Conservation (phyloP, 2,113 vertebrate species). For the Leptobrachium ailaonicum region DNA sequence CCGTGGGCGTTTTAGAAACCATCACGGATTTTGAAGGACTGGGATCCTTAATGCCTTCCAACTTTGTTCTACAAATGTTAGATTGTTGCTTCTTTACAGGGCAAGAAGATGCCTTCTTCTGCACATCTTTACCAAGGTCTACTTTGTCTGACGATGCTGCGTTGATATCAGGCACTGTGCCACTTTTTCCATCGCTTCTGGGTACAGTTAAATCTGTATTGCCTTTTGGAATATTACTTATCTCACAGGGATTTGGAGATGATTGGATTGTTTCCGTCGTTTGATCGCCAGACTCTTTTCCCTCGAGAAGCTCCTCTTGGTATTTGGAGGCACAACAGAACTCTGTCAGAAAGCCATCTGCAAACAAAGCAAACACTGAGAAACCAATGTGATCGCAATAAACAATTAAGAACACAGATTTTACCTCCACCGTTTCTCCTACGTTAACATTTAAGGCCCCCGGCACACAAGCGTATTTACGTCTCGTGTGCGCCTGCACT, state of each 20-base stretch:
- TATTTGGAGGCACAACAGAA: slow-evolving; percentile 89
- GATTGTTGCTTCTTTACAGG: slow-evolving; percentile 59
- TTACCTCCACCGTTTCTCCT: no score
- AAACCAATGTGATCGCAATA: no score
- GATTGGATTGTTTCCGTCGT: slow-evolving; percentile 60
- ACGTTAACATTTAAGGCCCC: no score
- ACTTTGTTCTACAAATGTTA: slow-evolving; percentile 52
- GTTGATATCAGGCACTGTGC: slow-evolving; percentile 76
- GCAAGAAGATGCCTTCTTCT: slow-evolving; percentile 65
- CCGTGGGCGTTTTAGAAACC: slow-evolving; percentile 59
- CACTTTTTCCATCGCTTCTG: slow-evolving; percentile 64
- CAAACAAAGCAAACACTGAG: not conserved
- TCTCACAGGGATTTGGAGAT: slow-evolving; percentile 57
- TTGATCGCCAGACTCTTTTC: slow-evolving; percentile 61
- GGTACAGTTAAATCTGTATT: slow-evolving; percentile 60
- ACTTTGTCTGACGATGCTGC: slow-evolving; percentile 66
- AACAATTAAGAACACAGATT: no score
- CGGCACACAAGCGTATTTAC: no score
- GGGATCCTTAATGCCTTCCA: slow-evolving; percentile 57
- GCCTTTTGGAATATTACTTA: slow-evolving; percentile 65
- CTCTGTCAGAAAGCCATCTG: slow-evolving; percentile 90
- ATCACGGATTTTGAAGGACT: slow-evolving; percentile 59
- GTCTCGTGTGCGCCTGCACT: no score
- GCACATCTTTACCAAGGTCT: slow-evolving; percentile 66
- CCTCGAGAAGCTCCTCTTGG: slow-evolving; percentile 61